Conservation (phyloP, 2,888 invertebrate genomes). For the Deroplatys truncata region DNA sequence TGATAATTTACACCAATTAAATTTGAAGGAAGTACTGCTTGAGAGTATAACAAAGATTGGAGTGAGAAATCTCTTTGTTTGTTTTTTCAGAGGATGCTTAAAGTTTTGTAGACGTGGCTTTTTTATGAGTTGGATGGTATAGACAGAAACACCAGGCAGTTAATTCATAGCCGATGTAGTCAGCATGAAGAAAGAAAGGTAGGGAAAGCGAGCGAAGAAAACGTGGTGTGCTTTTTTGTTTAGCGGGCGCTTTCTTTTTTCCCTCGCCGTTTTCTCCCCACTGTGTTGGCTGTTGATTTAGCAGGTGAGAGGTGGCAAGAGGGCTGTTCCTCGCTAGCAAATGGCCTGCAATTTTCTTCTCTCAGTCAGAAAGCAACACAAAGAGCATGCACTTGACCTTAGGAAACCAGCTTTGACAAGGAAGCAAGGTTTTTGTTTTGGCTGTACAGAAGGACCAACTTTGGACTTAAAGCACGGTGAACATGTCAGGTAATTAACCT, state of each 20-base stretch:
- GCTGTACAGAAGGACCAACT: background rate
- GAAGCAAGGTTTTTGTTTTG: background rate
- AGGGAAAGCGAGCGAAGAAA: background rate
- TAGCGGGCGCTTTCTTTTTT: background rate
- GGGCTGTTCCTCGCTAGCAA: background rate
- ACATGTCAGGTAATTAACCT: too few species aligned
- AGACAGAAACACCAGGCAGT: background rate
- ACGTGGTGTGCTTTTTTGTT: background rate
- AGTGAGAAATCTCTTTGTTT: too few species aligned
- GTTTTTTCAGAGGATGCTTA: too few species aligned
- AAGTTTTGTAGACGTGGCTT: too few species aligned
- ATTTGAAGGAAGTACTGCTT: too few species aligned
- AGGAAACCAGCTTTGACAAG: background rate
- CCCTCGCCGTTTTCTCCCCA: background rate
- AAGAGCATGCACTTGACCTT: background rate
- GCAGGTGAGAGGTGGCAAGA: background rate
- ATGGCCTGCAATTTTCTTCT: background rate
- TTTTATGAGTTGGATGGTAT: too few species aligned
- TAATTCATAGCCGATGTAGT: background rate
- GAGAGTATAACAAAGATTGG: too few species aligned
- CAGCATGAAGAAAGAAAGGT: background rate
- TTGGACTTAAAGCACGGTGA: too few species aligned
- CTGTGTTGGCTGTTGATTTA: background rate
- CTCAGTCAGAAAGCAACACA: background rate
- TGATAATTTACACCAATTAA: too few species aligned